These are phyloP conservation scores for Gnathonemus longibarbis DNA, from an alignment of 2,113 vertebrate species.

Conservation along the genomic window DNA sequence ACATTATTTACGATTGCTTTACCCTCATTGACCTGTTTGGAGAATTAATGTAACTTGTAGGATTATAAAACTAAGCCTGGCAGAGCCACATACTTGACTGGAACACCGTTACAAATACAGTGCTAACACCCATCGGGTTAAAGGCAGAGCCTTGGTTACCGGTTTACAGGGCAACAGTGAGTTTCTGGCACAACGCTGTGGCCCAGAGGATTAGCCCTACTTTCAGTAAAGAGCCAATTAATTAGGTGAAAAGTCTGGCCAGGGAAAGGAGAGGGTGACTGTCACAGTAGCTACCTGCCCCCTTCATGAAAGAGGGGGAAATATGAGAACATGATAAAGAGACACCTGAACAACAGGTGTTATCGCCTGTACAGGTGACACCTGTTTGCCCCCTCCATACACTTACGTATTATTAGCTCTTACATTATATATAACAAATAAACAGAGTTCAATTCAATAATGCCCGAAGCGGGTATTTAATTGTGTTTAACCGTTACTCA, in stretches of 20 bases:
- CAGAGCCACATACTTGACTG: background rate
- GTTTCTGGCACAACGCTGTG: background rate
- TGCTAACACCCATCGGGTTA: background rate
- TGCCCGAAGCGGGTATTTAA: background rate
- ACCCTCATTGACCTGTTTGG: background rate
- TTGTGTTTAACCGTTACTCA: background rate
- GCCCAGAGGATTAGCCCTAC: conserved; percentile 32
- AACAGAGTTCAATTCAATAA: background rate
- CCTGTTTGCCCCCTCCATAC: conserved; percentile 3
- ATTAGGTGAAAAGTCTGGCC: conserved; percentile 29
- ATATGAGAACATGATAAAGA: conserved; percentile 33
- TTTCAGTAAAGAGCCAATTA: conserved; percentile 38
- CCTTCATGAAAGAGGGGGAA: conserved; percentile 34
- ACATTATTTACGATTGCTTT: background rate
- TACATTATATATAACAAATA: background rate
- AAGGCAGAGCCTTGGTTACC: background rate
- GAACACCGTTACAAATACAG: background rate
- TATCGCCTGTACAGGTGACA: conserved; percentile 31
- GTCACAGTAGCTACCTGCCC: background rate
- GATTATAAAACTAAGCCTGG: background rate
- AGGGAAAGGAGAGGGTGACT: conserved; percentile 21
- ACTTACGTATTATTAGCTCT: background rate
- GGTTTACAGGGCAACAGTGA: background rate
- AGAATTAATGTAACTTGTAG: background rate
- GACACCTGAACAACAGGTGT: conserved; percentile 58